Evolutionary conservation across 2,797 vertebrate species (phyloP), one percentile per base, ranked within the genome.

Genomic region (Anolis apletophallus): DNA sequence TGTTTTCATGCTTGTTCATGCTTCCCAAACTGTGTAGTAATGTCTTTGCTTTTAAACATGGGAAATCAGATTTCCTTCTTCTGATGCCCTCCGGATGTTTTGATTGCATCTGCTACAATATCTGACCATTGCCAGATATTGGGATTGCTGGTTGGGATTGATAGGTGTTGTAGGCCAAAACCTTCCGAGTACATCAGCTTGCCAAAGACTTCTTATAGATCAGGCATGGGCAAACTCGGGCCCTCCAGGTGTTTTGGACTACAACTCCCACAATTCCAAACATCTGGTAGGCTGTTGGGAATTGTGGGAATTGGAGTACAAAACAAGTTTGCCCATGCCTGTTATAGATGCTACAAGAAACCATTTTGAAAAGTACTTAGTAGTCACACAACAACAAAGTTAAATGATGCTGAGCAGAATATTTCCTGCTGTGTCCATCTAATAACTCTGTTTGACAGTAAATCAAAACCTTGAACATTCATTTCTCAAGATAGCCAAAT

Each of bases 401-500:
- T 64, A 36, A 57, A 11, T 69, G 5, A 57, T 0, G 21, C 34
- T 57, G 71, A 36, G 50, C 7, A 74, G 57, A 86, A 75, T 55
- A 55, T 13, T 57, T 19, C 46, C 36, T n/a, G 5, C 19, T n/a
- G 8, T 80, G n/a, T 54, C 59, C 57, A 80, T 86, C 40, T 80
- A 86, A 80, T 5, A 54, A 36, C 16, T 55, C 57, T 57, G 9
- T 61, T 81, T 85, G 69, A 80, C 87, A 86, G 34, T 86, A 90
- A 90, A 85, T 23, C 89, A 82, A 80, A 90, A 81, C 84, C 75
- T 40, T 86, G 76, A 54, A 55, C 91, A 91, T 78, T 71, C 26
- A 36, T 84, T 93, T 90, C 91, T 89, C 73, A 32, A 85, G 85
- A 91, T 88, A 89, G 75, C 10, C 19, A 89, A 85, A 90, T 77